Evolutionary conservation across 2,113 vertebrate species (phyloP).

Genomic region (Thymallus thymallus): DNA sequence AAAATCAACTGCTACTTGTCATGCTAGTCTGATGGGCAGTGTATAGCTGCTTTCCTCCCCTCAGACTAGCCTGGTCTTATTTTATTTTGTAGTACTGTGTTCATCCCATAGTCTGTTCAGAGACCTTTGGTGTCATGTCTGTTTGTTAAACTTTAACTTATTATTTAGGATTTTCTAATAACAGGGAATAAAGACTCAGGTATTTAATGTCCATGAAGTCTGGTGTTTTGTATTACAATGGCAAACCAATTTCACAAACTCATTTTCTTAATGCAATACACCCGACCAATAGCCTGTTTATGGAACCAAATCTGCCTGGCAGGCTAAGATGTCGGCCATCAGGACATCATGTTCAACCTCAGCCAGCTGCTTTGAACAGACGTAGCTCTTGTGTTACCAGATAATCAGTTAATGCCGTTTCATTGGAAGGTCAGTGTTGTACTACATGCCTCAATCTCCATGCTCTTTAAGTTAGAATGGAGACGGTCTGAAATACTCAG

Average conservation of each 20-base stretch:
- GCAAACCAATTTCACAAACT: constrained; percentile 13
- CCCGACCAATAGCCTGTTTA: neutral
- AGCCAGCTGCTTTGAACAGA: neutral
- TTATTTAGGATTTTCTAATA: constrained; percentile 15
- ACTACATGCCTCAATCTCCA: neutral
- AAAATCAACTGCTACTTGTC: constrained; percentile 80
- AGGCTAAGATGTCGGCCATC: constrained; percentile 11
- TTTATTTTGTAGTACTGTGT: neutral
- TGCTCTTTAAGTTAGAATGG: too few species aligned
- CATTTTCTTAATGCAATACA: constrained; percentile 40
- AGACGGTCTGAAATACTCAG: neutral
- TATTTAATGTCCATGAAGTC: constrained; percentile 37
- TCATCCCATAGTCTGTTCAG: neutral
- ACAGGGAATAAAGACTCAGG: constrained; percentile 64
- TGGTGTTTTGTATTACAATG: constrained; percentile 17
- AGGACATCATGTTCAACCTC: neutral
- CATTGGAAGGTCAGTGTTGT: constrained; percentile 1
- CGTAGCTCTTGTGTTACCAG: neutral
- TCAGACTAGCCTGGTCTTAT: constrained; percentile 34
- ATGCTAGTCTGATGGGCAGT: constrained; percentile 17
- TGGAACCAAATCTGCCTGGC: constrained; percentile 15
- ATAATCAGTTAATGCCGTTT: neutral
- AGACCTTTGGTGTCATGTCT: neutral
- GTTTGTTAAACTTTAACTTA: constrained; percentile 11
- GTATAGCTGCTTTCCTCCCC: neutral